Evolutionary conservation across 2,113 vertebrate genomes (phyloP).

Genomic region (Dolichotis patagonum): DNA sequence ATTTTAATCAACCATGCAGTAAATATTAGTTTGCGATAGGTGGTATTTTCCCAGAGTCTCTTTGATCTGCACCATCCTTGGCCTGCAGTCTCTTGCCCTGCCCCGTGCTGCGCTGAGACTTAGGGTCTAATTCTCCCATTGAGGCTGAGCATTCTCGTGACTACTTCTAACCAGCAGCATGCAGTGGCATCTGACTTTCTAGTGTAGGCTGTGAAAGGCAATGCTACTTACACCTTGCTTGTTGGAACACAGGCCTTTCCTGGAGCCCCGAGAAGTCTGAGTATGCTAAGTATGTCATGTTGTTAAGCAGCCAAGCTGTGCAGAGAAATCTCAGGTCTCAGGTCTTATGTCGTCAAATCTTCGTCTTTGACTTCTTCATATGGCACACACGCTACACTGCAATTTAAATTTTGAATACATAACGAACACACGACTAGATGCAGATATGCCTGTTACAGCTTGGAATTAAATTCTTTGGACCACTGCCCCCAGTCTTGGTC

Average conservation of each 20-base stretch:
- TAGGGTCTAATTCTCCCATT: neutral
- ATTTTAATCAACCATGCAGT: neutral
- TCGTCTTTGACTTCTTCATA: neutral
- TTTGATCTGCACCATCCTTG: neutral
- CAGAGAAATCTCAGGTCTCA: neutral
- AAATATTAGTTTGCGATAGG: neutral
- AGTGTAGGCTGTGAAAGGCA: neutral
- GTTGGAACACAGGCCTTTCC: neutral
- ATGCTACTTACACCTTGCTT: neutral
- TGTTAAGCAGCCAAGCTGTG: neutral
- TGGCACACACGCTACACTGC: too few relatives aligned
- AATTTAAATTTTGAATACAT: neutral
- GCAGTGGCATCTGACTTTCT: neutral
- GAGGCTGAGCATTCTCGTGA: neutral
- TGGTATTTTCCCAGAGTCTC: slow-evolving; percentile 23
- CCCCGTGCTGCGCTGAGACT: neutral
- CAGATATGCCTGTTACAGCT: neutral
- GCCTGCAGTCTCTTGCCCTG: neutral
- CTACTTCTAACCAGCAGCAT: neutral
- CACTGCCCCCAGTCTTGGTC: accelerated
- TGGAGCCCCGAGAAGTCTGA: neutral
- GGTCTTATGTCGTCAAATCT: neutral
- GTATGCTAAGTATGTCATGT: neutral
- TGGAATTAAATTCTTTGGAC: neutral
- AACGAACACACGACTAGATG: neutral